Conservation (phyloP, 2,113 vertebrate genomes). For the Neopipo cinnamomea region DNA sequence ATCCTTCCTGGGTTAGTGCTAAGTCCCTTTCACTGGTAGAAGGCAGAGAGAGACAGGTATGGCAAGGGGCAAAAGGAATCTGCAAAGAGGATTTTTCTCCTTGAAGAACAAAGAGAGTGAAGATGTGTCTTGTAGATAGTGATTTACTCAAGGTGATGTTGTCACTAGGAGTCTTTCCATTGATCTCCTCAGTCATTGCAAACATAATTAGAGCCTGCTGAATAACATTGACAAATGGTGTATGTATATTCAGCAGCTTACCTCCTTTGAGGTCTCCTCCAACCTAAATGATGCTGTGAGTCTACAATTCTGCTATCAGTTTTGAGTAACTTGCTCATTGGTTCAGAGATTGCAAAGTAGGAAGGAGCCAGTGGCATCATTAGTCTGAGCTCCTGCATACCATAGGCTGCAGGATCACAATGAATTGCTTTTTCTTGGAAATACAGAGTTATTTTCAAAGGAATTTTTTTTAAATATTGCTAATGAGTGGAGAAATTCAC, state of each 20-base stretch:
- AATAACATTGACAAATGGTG: neutral
- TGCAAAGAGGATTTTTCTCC: neutral
- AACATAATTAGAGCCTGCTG: neutral
- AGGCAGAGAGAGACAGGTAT: neutral
- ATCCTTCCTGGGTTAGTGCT: neutral
- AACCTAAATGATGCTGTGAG: neutral
- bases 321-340: neutral
- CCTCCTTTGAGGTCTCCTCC: neutral
- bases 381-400: neutral
- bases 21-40: neutral
- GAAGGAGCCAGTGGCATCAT: neutral
- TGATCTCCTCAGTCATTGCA: neutral
- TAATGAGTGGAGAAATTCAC: neutral
- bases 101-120: neutral
- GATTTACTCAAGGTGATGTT: neutral
- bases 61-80: neutral
- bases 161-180: neutral
- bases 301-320: neutral
- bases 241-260: neutral
- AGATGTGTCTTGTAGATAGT: neutral
- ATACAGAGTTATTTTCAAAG: neutral
- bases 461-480: neutral
- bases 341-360: neutral
- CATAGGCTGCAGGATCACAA: neutral
- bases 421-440: neutral